Conservation (phyloP, 2,113 vertebrate species). For the Stomatorhinus ivindoensis region DNA sequence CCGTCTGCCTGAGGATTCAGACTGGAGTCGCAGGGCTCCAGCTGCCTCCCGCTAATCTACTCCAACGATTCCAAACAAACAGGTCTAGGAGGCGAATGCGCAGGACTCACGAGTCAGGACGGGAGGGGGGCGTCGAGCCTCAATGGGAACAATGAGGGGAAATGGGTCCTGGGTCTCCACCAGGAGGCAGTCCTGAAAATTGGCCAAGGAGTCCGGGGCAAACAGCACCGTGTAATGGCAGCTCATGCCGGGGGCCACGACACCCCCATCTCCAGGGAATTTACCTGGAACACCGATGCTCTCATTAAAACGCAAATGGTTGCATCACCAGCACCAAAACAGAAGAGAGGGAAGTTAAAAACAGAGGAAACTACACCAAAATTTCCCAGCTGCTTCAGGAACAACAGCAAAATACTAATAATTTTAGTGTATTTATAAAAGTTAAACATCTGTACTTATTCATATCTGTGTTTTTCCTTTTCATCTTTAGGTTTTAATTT, state of each 20-base stretch:
- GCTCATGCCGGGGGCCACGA: slow-evolving; percentile 86
- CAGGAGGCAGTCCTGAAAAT: slow-evolving; percentile 75
- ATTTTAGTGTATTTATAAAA: not conserved
- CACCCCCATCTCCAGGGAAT: slow-evolving; percentile 78
- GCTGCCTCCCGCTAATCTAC: not conserved
- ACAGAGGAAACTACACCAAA: slow-evolving; percentile 7
- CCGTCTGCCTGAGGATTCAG: not conserved
- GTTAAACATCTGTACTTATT: not conserved
- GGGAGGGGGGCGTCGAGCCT: slow-evolving; percentile 72
- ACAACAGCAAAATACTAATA: not conserved
- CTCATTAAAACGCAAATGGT: not conserved
- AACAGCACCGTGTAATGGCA: slow-evolving; percentile 81
- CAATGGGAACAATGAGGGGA: slow-evolving; percentile 68
- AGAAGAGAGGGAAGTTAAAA: not conserved
- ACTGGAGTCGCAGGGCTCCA: not conserved
- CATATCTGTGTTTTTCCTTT: not conserved
- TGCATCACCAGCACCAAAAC: not conserved
- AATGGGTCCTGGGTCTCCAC: slow-evolving; percentile 71
- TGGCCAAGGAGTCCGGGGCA: slow-evolving; percentile 69
- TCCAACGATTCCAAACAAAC: not conserved
- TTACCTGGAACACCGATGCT: slow-evolving; percentile 58
- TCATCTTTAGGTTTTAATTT: not conserved
- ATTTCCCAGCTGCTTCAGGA: not conserved
- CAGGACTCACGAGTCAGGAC: slow-evolving; percentile 71
- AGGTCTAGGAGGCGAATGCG: not conserved